Base-by-base conservation (phyloP, 2,888 invertebrate genomes). In the Sinohyriopsis cumingii region DNA sequence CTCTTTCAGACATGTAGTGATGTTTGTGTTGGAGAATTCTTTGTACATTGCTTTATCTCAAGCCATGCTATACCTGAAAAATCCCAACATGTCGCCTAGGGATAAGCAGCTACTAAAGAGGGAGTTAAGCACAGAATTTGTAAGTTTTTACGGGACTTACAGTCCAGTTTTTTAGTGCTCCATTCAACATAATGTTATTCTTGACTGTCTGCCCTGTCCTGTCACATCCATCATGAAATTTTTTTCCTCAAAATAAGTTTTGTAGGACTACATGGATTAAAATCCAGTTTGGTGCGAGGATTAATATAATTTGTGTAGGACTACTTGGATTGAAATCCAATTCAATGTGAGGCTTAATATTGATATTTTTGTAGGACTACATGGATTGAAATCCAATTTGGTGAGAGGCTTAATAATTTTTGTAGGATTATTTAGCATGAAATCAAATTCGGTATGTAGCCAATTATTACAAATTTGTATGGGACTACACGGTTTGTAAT, bases 91-190 rank as follows among this genome's bases (percentile, higher is more conserved):
- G 1, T 75, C 83, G 0, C 66, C 75, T 1, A 72, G 89, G 70
- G 90, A 90, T 45, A 90, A 90, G 70, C 90, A 90, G 68, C 79
- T 90, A 20, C 82, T 90, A 6, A 89, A 89, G 69, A 73, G 90
- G 69, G 90, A 90, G 77, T 84, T 90, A 6, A 86, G 88, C 19
- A 84, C 90, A 45, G 90, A 90, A 84, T 78, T 90, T 84, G 90
- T 90, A 81, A 77, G 81, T 70, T 0, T 19, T 54, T 61, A 3
- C 25, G 9, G 15, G 28, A 20, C 6, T 7, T n/a, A 4, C 18
- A 33, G 15, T 55, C 1, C 24, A 24, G 9, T 24, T 57, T 25
- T 59, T 59, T 12, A 59, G 15, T 19, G 20, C 59, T 45, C 4
- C 53, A 63, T 25, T 62, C 53, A 62, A n/a, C 28, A 28, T 22